Base-by-base conservation (phyloP, 64 coral and sea anemone genomes). In the Dendronephthya gigantea region DNA sequence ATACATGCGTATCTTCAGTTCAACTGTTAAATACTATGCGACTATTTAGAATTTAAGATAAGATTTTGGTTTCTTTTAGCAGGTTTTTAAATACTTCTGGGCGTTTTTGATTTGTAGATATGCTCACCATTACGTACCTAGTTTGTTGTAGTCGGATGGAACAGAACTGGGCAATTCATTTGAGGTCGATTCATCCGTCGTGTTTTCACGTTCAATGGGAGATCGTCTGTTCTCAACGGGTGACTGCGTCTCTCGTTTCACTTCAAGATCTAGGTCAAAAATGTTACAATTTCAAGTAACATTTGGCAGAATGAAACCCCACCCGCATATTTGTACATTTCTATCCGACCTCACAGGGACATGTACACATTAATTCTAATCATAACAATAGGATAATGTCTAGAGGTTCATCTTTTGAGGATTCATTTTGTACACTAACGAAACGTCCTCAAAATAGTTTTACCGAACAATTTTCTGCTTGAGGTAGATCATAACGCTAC, bases 241-340 rank as follows among this genome's bases (percentile, higher is more conserved):
- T 39, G 72, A 79, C 32, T 79, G 30, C 36, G 72, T 35, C 36
- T 79, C 72, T 17, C 72, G 72, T 79, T 79, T 79, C 30, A 79
- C 72, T 79, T 79, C 72, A 62, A 62, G 55, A 62, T 62, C 55
- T 62, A 62, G 55, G 55, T 62, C 55, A 62, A 62, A 62, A 62
- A 27, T n/a, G 55, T 62, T 62, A 62, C 55, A 62, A 19, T 27
- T 19, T 62, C 17, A n/a, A 27, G 55, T 17, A 23, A 62, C 19
- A 62, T n/a, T n/a, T 2, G 55, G 7, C 19, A 62, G 19, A 7
- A 62, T 62, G 17, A 62, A 62, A 62, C 55, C 8, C 25, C 5
- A 22, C 55, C 55, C 55, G 2, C 25, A 7, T 62, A 62, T 27
- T 62, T 62, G 55, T 62, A n/a, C 25, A 62, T 23, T 62, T 62